phyloP scores from a whole-genome alignment of 2,888 invertebrate species.

The Philereme transversata region DNA sequence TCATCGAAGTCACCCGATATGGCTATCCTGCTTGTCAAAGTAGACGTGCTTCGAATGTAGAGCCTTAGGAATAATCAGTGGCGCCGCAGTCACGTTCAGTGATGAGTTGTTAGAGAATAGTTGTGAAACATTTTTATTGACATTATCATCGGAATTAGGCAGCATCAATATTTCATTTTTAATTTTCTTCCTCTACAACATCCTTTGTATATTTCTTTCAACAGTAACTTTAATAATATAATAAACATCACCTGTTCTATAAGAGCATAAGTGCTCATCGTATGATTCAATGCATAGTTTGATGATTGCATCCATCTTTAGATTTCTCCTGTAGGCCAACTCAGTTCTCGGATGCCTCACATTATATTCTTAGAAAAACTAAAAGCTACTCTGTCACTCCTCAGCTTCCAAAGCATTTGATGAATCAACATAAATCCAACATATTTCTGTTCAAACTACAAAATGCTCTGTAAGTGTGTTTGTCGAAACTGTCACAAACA shows the following conservation, averaged over 20 bases:
- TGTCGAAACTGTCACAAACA: too few species aligned
- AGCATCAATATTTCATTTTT: constrained; percentile 1
- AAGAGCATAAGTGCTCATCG: background rate
- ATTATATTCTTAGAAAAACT: constrained; percentile 1
- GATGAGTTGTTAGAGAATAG: constrained; percentile 23
- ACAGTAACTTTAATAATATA: too few species aligned
- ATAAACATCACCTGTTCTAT: background rate
- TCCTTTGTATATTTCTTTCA: too few species aligned
- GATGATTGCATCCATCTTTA: background rate
- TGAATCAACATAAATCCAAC: constrained; percentile 1
- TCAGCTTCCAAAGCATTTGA: background rate
- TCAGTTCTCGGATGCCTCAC: background rate
- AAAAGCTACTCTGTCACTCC: background rate
- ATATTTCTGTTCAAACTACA: too few species aligned
- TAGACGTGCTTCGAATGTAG: constrained; percentile 63
- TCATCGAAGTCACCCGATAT: constrained; percentile 43
- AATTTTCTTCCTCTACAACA: background rate
- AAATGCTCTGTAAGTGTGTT: too few species aligned
- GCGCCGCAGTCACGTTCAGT: constrained; percentile 59
- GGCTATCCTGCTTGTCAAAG: constrained; percentile 60
- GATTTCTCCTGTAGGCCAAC: background rate
- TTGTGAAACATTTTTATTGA: constrained; percentile 45
- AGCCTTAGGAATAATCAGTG: constrained; percentile 33
- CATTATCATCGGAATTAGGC: constrained; percentile 22
- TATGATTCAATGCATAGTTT: constrained; percentile 5